These are phyloP conservation scores for Catotricha subobsoleta DNA, from an alignment of 2,888 invertebrate species.

Conservation along the genomic window DNA sequence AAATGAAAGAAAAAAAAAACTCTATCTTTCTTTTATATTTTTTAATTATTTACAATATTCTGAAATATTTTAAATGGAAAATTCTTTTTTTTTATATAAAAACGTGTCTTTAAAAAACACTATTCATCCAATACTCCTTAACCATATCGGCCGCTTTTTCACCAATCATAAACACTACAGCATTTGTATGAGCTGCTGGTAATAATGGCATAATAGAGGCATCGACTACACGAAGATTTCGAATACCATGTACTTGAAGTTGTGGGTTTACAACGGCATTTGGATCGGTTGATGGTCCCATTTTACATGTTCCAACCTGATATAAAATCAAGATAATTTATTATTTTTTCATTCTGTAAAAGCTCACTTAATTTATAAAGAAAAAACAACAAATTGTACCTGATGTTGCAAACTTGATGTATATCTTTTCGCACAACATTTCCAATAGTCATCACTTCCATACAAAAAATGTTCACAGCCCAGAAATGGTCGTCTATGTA, in stretches of 20 bases:
- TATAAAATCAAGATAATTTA: not conserved
- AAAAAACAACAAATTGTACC: conserved; percentile 17
- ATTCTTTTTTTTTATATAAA: not conserved
- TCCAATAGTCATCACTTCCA: conserved; percentile 52
- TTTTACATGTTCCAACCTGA: conserved; percentile 49
- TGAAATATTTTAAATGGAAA: not conserved
- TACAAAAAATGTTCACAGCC: conserved; percentile 45
- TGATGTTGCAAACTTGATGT: conserved; percentile 56
- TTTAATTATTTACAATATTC: no score
- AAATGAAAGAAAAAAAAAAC: no score
- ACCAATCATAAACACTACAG: conserved; percentile 39
- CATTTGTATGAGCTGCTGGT: conserved; percentile 38
- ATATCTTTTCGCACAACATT: conserved; percentile 49
- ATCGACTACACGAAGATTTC: conserved; percentile 35
- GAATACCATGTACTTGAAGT: conserved; percentile 36
- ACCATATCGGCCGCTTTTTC: conserved; percentile 41
- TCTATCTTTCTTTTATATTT: no score
- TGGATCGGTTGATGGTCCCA: conserved; percentile 40
- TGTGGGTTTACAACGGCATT: conserved; percentile 44
- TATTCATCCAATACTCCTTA: conserved; percentile 29
- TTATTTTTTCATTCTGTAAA: not conserved
- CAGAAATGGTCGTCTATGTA: conserved; percentile 41
- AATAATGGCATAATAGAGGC: conserved; percentile 40
- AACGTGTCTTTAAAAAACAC: not conserved
- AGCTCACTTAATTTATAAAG: not conserved